Conservation (phyloP, 2,113 vertebrate species). For the Apodemus speciosus region DNA sequence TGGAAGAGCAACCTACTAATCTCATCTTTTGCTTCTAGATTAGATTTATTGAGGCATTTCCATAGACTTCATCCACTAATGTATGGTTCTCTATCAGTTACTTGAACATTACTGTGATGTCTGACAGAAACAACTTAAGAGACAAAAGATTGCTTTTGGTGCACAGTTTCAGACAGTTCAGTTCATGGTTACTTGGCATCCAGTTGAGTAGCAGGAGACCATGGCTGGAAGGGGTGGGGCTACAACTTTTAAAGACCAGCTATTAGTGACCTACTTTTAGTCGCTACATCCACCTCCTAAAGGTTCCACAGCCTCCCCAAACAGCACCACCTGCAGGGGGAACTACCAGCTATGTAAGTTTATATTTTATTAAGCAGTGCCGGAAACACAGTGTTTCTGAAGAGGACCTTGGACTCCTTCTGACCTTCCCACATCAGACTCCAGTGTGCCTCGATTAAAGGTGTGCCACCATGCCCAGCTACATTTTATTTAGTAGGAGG, state of each 20-base stretch:
- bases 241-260: neutral
- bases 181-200: neutral
- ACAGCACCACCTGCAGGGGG: neutral
- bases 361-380: neutral
- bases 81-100: neutral
- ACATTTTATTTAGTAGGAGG: neutral
- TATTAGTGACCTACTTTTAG: neutral
- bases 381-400: neutral
- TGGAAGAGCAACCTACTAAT: neutral
- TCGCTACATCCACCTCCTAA: neutral
- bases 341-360: neutral
- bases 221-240: neutral
- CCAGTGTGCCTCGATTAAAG: neutral
- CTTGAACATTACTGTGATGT: neutral
- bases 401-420: neutral
- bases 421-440: neutral
- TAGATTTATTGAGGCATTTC: neutral
- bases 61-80: neutral
- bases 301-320: neutral
- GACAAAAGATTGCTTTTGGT: neutral
- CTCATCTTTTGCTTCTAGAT: conserved; percentile 7
- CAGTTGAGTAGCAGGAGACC: neutral
- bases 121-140: neutral
- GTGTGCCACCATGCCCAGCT: no score
- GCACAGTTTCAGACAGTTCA: neutral